Conservation (phyloP, 2,888 invertebrate species). For the Rambutsinella grinnellia region DNA sequence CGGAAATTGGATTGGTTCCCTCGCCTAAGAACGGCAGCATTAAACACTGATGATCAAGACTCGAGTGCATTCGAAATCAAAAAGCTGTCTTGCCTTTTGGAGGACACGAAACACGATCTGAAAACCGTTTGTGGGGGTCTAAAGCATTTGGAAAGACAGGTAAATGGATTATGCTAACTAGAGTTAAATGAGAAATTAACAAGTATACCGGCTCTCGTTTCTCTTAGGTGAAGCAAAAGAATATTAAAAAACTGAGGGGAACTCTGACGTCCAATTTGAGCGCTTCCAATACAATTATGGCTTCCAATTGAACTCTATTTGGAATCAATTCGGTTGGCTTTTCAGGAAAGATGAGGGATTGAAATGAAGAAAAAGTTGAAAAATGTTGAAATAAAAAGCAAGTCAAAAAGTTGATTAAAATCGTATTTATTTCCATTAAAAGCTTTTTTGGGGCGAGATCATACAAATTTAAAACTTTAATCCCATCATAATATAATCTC, state of each 20-base stretch:
- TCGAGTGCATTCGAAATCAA: conserved; percentile 65
- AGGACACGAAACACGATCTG: conserved; percentile 62
- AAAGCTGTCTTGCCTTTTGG: conserved; percentile 61
- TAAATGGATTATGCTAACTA: too few relatives aligned
- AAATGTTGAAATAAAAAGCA: too few relatives aligned
- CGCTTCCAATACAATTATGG: conserved; percentile 36
- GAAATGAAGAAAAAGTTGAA: too few relatives aligned
- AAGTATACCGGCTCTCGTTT: too few relatives aligned
- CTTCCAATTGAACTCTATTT: conserved; percentile 46
- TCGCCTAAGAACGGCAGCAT: conserved; percentile 95
- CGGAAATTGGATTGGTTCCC: conserved; percentile 71
- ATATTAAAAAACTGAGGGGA: conserved; percentile 52
- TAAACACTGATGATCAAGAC: conserved; percentile 85
- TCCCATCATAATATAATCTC: too few relatives aligned
- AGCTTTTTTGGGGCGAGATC: too few relatives aligned
- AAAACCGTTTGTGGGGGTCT: conserved; percentile 56
- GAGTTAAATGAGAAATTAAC: too few relatives aligned
- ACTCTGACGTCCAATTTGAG: conserved; percentile 38
- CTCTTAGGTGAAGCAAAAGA: conserved; percentile 52
- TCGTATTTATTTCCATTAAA: too few relatives aligned
- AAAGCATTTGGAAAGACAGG: conserved; percentile 59
- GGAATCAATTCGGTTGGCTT: too few relatives aligned
- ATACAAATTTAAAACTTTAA: too few relatives aligned
- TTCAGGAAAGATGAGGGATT: too few relatives aligned
- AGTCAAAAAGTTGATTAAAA: too few relatives aligned